These are phyloP conservation scores for Plebejus anna DNA, from an alignment of 2,888 invertebrate genomes.

Conservation along the genomic window DNA sequence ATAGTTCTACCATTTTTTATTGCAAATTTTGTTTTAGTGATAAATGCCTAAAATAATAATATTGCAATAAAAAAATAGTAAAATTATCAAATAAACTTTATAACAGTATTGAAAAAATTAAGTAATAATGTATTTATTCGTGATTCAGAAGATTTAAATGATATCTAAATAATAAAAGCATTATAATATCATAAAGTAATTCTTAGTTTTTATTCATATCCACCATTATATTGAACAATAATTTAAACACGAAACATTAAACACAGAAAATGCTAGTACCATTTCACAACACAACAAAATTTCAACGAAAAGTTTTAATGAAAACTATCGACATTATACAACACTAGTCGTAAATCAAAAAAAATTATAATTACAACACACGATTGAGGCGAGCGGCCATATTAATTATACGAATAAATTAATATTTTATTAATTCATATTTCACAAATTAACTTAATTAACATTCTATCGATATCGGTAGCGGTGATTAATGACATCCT, in stretches of 20 bases:
- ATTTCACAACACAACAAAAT: neutral
- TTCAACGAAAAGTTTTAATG: neutral
- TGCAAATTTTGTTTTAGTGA: too few relatives aligned
- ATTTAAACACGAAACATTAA: neutral
- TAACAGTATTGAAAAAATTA: too few relatives aligned
- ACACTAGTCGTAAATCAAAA: conserved; percentile 27
- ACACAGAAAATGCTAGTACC: neutral
- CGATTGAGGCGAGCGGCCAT: conserved; percentile 22
- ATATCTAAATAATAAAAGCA: too few relatives aligned
- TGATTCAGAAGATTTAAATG: too few relatives aligned
- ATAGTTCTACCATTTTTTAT: too few relatives aligned
- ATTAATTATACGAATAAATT: conserved; percentile 28
- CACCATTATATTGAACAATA: neutral
- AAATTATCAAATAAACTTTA: too few relatives aligned
- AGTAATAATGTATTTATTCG: too few relatives aligned
- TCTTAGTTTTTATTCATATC: neutral
- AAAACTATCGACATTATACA: conserved; percentile 12
- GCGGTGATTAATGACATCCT: neutral
- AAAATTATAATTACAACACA: conserved; percentile 26
- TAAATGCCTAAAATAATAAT: too few relatives aligned
- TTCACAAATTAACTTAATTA: conserved; percentile 27
- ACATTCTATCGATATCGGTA: conserved; percentile 19
- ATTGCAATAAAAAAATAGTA: too few relatives aligned
- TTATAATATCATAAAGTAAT: neutral
- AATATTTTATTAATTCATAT: conserved; percentile 28